Evolutionary conservation across 2,888 invertebrate species (phyloP), one percentile per base, ranked within the genome.

Genomic region (Pollenia griseotomentosa): DNA sequence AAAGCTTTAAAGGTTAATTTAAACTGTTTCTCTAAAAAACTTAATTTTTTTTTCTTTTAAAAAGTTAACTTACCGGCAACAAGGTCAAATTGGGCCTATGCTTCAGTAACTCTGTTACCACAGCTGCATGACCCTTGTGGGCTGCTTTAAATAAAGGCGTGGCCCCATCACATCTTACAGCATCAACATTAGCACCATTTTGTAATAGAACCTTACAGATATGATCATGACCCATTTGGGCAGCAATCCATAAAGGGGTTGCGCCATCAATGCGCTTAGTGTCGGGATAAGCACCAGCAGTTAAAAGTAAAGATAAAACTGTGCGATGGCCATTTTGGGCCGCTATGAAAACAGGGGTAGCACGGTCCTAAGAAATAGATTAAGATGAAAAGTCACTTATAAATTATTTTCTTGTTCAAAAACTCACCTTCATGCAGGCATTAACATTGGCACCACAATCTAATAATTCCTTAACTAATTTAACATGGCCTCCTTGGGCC

Each of bases 141-240:
- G 98, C 96, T 51, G 98, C 98, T 93, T 99, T 99, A 94, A 98
- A 98, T 86, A 99, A 94, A 2, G 98, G 97, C 1, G 98, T 98
- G 53, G 98, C 98, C 61, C 98, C 98, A 94, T 98, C 98, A 94
- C 97, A 96, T 93, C 98, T 94, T 42, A 96, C 95, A 4, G 96
- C 95, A 94, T 98, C 98, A 40, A 97, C 96, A 89, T 95, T 94
- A 53, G 97, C 97, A 63, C 97, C 97, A 89, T 95, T 95, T 91
- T 95, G 95, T 88, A 98, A 94, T 90, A 99, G 94, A 91, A 96
- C 95, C 88, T 96, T 94, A 82, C 96, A 98, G 66, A 97, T 96
- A 91, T 95, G 96, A 92, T 96, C 96, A 94, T 98, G 98, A 0
- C 98, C 98, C 97, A 98, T 98, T 95, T 99, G 99, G 88, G 98